Evolutionary conservation across 1,140 invertebrate species (phyloP).

Genomic region (Scaptomyza hsui): DNA sequence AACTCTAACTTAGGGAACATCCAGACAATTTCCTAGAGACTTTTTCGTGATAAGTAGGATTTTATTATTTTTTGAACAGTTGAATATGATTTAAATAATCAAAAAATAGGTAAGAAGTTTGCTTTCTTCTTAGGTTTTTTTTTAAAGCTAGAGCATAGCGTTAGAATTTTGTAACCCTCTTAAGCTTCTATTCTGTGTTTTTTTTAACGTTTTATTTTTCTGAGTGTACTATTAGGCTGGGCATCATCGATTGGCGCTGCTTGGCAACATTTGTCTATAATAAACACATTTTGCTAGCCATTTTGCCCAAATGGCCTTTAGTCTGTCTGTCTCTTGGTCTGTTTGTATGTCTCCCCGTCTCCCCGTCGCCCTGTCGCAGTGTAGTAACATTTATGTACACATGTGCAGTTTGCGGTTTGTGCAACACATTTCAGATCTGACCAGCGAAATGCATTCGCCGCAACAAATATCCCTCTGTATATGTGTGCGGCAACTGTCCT

Average conservation of each 20-base stretch:
- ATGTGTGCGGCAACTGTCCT: conserved; percentile 62
- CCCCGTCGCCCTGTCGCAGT: conserved; percentile 7
- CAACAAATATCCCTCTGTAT: not conserved
- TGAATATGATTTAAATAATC: no score
- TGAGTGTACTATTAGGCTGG: not conserved
- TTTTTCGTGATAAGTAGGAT: no score
- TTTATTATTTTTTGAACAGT: no score
- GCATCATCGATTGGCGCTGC: conserved; percentile 14
- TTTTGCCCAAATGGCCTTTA: conserved; percentile 6
- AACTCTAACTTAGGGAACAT: no score
- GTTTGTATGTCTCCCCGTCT: not conserved
- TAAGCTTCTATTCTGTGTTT: no score
- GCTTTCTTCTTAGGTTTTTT: no score
- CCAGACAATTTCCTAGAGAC: no score
- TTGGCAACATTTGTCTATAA: conserved; percentile 76
- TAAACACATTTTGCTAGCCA: conserved; percentile 73
- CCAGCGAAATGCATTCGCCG: conserved; percentile 31
- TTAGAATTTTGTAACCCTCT: no score
- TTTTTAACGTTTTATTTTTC: not conserved
- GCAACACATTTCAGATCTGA: conserved; percentile 52
- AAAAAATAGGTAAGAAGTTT: no score
- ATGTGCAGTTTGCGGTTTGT: conserved; percentile 73
- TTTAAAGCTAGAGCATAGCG: no score
- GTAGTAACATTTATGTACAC: conserved; percentile 38
- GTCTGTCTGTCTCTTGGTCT: not conserved